Evolutionary conservation across 2,797 vertebrate species (phyloP).

Genomic region (Danio aesculapii): DNA sequence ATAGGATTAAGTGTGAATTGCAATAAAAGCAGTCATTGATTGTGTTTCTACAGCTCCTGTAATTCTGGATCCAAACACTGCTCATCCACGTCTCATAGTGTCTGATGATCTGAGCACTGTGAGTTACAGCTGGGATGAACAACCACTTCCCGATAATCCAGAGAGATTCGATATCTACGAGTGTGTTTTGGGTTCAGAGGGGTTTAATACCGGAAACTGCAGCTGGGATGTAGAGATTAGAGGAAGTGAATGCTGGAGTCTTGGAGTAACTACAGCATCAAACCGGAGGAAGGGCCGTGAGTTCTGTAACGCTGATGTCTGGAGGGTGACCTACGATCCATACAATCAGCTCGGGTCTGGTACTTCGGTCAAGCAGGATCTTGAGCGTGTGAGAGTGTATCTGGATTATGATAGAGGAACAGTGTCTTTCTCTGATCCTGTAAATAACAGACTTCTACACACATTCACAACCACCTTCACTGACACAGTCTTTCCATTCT

Average conservation of each 20-base stretch:
- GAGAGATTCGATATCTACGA: slow-evolving; percentile 9
- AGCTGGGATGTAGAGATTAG: slow-evolving; percentile 24
- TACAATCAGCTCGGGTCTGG: neutral
- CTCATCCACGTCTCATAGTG: neutral
- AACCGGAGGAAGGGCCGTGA: slow-evolving; percentile 6
- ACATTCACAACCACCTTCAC: slow-evolving; percentile 20
- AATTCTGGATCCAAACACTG: neutral
- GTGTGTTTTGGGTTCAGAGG: slow-evolving; percentile 21
- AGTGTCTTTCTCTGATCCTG: slow-evolving; percentile 10
- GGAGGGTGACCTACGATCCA: neutral
- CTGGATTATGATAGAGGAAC: slow-evolving; percentile 25
- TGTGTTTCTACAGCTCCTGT: slow-evolving; percentile 4
- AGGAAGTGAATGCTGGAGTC: neutral
- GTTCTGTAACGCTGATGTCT: slow-evolving; percentile 15
- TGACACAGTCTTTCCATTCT: neutral
- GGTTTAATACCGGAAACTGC: neutral
- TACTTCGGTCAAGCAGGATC: neutral
- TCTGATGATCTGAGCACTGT: neutral
- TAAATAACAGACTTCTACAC: slow-evolving; percentile 1
- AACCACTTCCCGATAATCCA: slow-evolving; percentile 9
- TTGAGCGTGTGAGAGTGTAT: neutral
- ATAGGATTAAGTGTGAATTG: too few species aligned
- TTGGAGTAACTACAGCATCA: slow-evolving; percentile 20
- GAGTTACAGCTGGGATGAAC: neutral
- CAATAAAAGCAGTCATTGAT: neutral